phyloP scores from a whole-genome alignment of 2,113 vertebrate genomes.

The Butorides virescens region DNA sequence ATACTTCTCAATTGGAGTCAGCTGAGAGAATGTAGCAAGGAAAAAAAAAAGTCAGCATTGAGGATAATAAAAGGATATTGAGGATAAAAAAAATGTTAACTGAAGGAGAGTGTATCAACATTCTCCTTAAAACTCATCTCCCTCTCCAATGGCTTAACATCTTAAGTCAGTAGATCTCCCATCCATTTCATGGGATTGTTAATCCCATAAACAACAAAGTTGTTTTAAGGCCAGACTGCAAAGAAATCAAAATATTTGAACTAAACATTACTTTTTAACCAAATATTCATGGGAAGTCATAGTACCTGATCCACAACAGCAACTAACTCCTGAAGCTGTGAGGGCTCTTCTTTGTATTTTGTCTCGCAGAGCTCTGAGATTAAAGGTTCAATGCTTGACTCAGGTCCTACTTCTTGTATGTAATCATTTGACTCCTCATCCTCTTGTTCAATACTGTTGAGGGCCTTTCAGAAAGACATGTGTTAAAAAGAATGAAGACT shows the following conservation, averaged over 20 bases:
- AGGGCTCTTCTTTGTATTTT: conserved; percentile 74
- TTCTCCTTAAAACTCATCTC: not conserved
- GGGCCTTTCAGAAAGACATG: conserved; percentile 74
- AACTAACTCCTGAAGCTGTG: conserved; percentile 83
- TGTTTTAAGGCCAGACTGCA: not conserved
- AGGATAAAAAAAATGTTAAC: not conserved
- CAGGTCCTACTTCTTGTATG: not conserved
- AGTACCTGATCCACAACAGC: conserved; percentile 89
- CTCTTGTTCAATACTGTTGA: conserved; percentile 86
- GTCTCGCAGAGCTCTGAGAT: conserved; percentile 48
- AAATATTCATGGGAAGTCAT: not conserved
- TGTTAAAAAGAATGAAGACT: not conserved
- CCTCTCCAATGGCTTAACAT: not conserved
- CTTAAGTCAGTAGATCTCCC: not conserved
- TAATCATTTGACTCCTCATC: conserved; percentile 7
- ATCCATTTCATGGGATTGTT: not conserved
- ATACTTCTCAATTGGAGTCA: conserved; percentile 94
- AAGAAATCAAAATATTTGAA: not conserved
- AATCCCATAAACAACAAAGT: not conserved
- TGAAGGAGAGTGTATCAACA: not conserved
- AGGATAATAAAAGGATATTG: not conserved
- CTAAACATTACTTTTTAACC: not conserved
- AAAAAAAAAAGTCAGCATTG: not conserved
- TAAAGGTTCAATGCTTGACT: conserved; percentile 40
- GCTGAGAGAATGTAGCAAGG: conserved; percentile 66